Conservation (phyloP, 1,140 invertebrate species). For the Hylaeus anthracinus region DNA sequence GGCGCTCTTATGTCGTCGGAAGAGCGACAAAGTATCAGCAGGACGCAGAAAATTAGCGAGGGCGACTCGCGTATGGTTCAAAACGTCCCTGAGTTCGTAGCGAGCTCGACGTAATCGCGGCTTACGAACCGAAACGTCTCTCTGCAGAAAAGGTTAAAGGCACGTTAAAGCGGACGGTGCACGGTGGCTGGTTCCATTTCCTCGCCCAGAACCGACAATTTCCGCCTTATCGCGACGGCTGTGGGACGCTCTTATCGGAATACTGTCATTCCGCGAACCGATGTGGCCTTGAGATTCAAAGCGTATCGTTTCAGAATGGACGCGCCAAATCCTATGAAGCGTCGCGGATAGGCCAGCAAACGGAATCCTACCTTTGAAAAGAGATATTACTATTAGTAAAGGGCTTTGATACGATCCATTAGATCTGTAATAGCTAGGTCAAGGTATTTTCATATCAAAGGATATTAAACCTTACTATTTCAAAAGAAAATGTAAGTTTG, state of each 20-base stretch:
- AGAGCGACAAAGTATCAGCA: neutral
- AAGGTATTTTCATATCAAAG: no score
- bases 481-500: no score
- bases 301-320: neutral
- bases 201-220: constrained; percentile 3
- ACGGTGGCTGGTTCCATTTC: neutral
- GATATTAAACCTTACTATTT: no score
- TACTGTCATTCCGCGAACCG: neutral
- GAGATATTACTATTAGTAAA: no score
- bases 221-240: constrained; percentile 4
- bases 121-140: neutral
- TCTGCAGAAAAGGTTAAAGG: constrained; percentile 12
- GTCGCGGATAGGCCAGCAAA: neutral
- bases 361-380: neutral
- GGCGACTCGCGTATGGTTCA: neutral
- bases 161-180: constrained; percentile 10
- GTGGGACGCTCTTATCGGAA: constrained; percentile 8
- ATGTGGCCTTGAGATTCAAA: neutral
- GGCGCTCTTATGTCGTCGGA: neutral
- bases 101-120: neutral
- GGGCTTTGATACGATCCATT: no score
- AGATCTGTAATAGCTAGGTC: no score
- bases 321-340: neutral
- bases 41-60: neutral
- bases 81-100: neutral